Percentiles rank a stretch among this genome's conserved stretches.
Evolutionary conservation across 2,113 vertebrate genomes (phyloP).

Genomic region (Chascanopsetta lugubris): DNA sequence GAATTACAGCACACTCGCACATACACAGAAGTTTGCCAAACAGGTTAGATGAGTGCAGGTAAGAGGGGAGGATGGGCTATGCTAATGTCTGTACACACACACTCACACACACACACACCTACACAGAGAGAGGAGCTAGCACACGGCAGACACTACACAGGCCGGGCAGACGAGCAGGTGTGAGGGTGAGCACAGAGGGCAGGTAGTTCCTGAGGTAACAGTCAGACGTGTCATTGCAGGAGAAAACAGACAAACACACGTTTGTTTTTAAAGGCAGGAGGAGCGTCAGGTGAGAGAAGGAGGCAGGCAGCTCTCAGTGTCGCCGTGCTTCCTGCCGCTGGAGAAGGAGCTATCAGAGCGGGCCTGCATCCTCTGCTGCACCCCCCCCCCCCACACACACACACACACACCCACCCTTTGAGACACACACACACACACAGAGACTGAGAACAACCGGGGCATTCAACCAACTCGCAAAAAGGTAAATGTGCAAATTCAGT

Average conservation of each 20-base stretch:
- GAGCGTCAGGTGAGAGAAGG: slow-evolving; percentile 36
- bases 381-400: slow-evolving; percentile 31
- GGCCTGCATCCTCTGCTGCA: slow-evolving; percentile 54
- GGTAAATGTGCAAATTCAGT: slow-evolving; percentile 56
- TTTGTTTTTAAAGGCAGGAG: slow-evolving; percentile 23
- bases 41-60: slow-evolving; percentile 92
- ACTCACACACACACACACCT: slow-evolving; percentile 32
- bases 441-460: slow-evolving; percentile 33
- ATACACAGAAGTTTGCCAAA: too few relatives aligned
- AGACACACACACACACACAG: slow-evolving; percentile 41
- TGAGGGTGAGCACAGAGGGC: slow-evolving; percentile 26
- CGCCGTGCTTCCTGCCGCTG: slow-evolving; percentile 74
- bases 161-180: slow-evolving; percentile 35
- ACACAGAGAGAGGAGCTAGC: slow-evolving; percentile 27
- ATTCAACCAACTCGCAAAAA: slow-evolving; percentile 39
- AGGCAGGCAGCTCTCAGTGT: slow-evolving; percentile 11
- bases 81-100: slow-evolving; percentile 59
- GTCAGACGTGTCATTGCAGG: slow-evolving; percentile 15
- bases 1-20: too few relatives aligned
- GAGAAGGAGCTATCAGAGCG: slow-evolving; percentile 52
- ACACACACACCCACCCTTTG: slow-evolving; percentile 42
- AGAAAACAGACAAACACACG: slow-evolving; percentile 23
- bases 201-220: background rate
- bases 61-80: slow-evolving; percentile 70
- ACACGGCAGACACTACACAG: slow-evolving; percentile 25